Evolutionary conservation across 2,113 vertebrate species (phyloP).

Genomic region (Sterrhoptilus dennistouni): DNA sequence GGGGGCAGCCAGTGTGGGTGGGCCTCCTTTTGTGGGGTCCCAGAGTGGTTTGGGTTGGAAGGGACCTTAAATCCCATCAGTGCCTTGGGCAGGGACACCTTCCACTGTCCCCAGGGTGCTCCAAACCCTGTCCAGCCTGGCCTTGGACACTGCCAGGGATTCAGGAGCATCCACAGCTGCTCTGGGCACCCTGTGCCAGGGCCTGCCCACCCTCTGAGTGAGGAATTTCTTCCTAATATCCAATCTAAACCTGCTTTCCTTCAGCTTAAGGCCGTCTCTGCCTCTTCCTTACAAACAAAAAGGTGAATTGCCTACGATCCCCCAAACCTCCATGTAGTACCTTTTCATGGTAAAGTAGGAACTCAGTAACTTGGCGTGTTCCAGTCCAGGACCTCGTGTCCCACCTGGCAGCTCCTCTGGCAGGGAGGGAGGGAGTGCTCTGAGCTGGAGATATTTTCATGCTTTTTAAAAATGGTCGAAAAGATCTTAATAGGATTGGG

Average conservation of each 20-base stretch:
- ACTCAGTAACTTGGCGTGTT: background rate
- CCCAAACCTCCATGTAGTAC: no score
- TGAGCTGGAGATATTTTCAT: background rate
- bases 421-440: background rate
- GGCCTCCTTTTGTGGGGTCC: background rate
- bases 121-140: background rate
- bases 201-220: background rate
- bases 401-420: background rate
- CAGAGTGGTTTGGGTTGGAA: no score
- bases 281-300: background rate
- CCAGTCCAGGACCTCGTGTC: accelerated
- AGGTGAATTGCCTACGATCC: background rate
- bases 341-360: background rate
- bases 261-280: background rate
- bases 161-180: background rate
- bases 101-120: accelerated
- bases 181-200: background rate
- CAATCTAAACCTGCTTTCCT: background rate
- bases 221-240: background rate
- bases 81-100: background rate
- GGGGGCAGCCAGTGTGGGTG: accelerated
- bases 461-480: background rate
- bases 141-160: background rate
- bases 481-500: background rate
- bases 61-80: background rate